A percentile compares a stretch with the other conserved stretches of the same genome.
Evolutionary conservation across 2,888 invertebrate species (phyloP).

Genomic region (Ariolimax columbianus): DNA sequence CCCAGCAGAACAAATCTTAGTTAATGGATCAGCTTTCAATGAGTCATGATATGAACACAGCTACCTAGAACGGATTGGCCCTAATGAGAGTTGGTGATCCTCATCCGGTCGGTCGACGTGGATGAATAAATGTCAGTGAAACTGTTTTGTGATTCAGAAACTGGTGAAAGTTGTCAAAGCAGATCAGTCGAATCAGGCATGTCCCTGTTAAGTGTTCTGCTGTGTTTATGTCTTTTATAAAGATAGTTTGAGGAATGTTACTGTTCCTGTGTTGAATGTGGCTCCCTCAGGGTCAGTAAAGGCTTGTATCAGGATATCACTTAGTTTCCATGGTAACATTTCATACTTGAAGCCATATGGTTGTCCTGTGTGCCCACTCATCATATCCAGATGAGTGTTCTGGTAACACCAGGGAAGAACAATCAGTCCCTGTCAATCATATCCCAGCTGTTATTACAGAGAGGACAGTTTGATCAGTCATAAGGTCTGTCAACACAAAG

Average conservation of each 20-base stretch:
- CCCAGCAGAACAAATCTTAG: slow-evolving; percentile 62
- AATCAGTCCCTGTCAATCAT: too few relatives aligned
- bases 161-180: neutral
- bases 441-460: too few relatives aligned
- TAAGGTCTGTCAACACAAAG: too few relatives aligned
- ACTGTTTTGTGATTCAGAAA: neutral
- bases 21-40: slow-evolving; percentile 58
- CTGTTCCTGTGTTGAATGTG: slow-evolving; percentile 3
- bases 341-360: neutral
- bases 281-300: neutral
- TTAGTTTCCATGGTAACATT: neutral
- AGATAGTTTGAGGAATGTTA: slow-evolving; percentile 4
- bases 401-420: too few relatives aligned
- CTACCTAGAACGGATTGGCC: neutral
- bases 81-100: neutral
- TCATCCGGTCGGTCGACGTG: neutral
- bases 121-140: neutral
- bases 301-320: neutral
- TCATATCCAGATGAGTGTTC: too few relatives aligned
- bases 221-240: slow-evolving; percentile 23
- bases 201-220: neutral
- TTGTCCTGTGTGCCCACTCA: too few relatives aligned
- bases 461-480: too few relatives aligned
- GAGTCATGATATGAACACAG: slow-evolving; percentile 39
- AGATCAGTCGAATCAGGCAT: neutral